Evolutionary conservation across 2,113 vertebrate species (phyloP), one percentile per base, ranked within the genome.

Genomic region (Setophaga petechia): DNA sequence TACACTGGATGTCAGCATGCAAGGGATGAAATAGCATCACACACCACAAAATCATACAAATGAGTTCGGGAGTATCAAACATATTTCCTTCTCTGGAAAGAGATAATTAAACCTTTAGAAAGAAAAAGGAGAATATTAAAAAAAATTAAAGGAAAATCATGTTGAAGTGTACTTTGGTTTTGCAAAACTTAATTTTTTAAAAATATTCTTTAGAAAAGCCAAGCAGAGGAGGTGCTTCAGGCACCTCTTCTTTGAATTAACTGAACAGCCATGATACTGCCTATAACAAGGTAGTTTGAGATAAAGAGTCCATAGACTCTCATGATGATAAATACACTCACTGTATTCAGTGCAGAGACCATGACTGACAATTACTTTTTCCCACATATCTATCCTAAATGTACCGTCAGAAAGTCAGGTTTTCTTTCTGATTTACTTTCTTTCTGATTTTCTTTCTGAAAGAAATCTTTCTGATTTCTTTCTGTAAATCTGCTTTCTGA

Each of bases 71-170:
- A 74, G 10, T 23, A n/a, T 41, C 27, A 69, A 76, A 54, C 96
- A 97, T 95, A 23, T 73, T 94, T 78, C 86, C 75, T 83, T 80
- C 39, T 86, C 55, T 90, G 59, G 24, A 79, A 87, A 88, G 15
- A 77, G 24, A 63, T 6, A 73, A 46, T 52, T 13, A 92, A 78
- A 10, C 35, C 84, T 91, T 91, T 22, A 68, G 37, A 23, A 30
- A 47, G 10, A 11, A 39, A 9, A n/a, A 30, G 10, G 13, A 30
- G 31, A 33, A 5, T 3, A 37, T n/a, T 55, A 13, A 19, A 44
- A 5, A 5, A 23, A 11, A 8, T 24, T 1, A 28, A 6, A 19
- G 4, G 43, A 39, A 67, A 47, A 8, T 28, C 0, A 71, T 23
- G 5, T 22, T 28, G 7, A 67, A 25, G 16, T 30, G 4, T 49